Evolutionary conservation across 2,113 vertebrate species (phyloP), one percentile per base, ranked within the genome.

Genomic region (Hemiscyllium ocellatum): DNA sequence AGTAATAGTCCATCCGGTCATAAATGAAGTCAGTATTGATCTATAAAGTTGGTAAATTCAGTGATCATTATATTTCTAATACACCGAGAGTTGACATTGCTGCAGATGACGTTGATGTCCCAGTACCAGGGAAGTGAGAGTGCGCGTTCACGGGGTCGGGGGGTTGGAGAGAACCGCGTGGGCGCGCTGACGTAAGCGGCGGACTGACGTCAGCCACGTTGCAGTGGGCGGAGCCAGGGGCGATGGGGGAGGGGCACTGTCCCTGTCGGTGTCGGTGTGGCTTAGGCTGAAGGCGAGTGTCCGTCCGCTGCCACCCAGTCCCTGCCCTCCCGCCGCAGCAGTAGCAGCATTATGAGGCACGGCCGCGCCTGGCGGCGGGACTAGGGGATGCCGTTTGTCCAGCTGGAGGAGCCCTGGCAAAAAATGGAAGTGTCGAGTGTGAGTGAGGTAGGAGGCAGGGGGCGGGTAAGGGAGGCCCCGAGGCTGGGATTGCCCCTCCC

Each of bases 381-480:
- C 72, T 96, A 98, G 97, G 42, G 56, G 98, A 98, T 98, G 97
- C 98, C 98, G 96, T 98, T 97, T 96, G 96, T 97, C 96, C 97
- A 98, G 97, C 98, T 97, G 97, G 97, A 97, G 96, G 97, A 98
- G 97, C 97, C 97, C 96, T 97, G 98, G 98, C 97, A 98, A 97
- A 98, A 98, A 97, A 99, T 99, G 98, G 98, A 99, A 97, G 97
- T 98, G 97, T 98, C 97, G 97, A 97, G 97, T 97, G 97, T 98
- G 96, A 97, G 97, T 96, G 97, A 98, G 97, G 97, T 98, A 97
- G 97, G 97, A 69, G 33, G 76, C 76, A 10, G 12, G 29, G 24
- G 10, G 66, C 17, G 70, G 70, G 70, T 29, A 24, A 72, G 70
- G 26, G 24, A 26, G 26, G 24, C 22, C 26, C 70, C 29, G 70